Evolutionary conservation across 1,140 invertebrate species (phyloP).

Genomic region (Drosophila sturtevanti): DNA sequence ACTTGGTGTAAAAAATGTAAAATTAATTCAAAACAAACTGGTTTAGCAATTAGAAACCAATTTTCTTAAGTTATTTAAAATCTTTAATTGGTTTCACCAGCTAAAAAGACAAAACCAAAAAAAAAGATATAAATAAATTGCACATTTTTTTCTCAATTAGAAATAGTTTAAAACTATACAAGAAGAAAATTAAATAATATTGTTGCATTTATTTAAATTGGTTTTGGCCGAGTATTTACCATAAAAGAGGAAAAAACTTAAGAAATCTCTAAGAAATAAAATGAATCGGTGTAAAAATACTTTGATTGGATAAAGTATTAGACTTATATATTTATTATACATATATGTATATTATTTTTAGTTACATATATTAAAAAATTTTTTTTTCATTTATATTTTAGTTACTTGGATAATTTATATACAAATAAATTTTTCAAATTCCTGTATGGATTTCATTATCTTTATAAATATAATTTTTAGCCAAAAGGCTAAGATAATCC

Average conservation of each 20-base stretch:
- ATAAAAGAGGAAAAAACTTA: slow-evolving; percentile 13
- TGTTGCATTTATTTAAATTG: background rate
- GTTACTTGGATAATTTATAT: too few relatives aligned
- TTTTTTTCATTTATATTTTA: too few relatives aligned
- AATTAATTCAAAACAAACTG: background rate
- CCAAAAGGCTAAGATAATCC: too few relatives aligned
- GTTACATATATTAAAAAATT: too few relatives aligned
- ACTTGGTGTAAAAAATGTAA: background rate
- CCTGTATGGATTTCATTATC: too few relatives aligned
- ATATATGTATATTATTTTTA: too few relatives aligned
- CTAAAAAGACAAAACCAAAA: background rate
- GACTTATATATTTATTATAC: too few relatives aligned
- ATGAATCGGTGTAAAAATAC: background rate
- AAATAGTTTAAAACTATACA: background rate
- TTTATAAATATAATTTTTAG: too few relatives aligned
- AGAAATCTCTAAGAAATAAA: background rate
- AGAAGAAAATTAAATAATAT: background rate
- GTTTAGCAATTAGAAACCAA: slow-evolving; percentile 1
- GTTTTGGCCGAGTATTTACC: background rate
- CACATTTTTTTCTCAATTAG: background rate
- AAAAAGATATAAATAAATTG: background rate
- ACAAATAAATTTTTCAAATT: too few relatives aligned
- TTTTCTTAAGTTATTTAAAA: slow-evolving; percentile 1
- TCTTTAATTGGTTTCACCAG: background rate
- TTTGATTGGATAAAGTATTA: too few relatives aligned